Base-by-base conservation (phyloP, 2,797 vertebrate species). In the Phaenicophaeus curvirostris region DNA sequence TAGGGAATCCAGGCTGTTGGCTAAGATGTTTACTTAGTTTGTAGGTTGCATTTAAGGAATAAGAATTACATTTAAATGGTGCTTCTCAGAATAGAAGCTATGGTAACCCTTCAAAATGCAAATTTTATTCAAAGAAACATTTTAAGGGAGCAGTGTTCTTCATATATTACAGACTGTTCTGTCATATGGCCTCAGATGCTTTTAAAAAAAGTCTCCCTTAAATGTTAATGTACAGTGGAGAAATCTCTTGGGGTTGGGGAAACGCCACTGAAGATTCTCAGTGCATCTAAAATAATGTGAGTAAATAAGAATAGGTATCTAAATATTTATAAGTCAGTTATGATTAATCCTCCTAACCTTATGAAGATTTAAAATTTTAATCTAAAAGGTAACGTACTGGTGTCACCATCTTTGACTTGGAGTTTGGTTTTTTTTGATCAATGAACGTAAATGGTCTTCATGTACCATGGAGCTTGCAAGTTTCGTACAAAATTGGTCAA, bases 201-300 rank as follows among this genome's bases (percentile, higher is more conserved):
- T 62, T 13, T 13, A 44, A 85, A 75, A 75, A 13, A 28, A 11
- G 5, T 51, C 1, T 19, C 72, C 15, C 41, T 89, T 80, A 84
- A 88, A 54, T 61, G 25, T 74, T 44, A 9, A 63, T 13, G 5
- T 54, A 50, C 44, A 54, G n/a, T 85, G n/a, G 30, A 82, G 42
- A 71, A 77, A 67, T 51, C 28, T 10, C 28, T 76, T 86, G 28
- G 57, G 23, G 28, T 15, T 3, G 3, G 35, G 31, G 41, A 62
- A 66, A 4, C 0, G 0, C 8, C 13, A 3, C 23, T 14, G 5
- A 50, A 68, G 16, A 12, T 67, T 81, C 2, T 81, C 48, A 48
- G 17, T 66, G 84, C 37, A 35, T 87, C 42, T 46, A 28, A 76
- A 86, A 18, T 11, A 78, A 46, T 46, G 25, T 50, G 17, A 73